Evolutionary conservation across 2,797 vertebrate species (phyloP), one percentile per base, ranked within the genome.

Genomic region (Antrozous pallidus): DNA sequence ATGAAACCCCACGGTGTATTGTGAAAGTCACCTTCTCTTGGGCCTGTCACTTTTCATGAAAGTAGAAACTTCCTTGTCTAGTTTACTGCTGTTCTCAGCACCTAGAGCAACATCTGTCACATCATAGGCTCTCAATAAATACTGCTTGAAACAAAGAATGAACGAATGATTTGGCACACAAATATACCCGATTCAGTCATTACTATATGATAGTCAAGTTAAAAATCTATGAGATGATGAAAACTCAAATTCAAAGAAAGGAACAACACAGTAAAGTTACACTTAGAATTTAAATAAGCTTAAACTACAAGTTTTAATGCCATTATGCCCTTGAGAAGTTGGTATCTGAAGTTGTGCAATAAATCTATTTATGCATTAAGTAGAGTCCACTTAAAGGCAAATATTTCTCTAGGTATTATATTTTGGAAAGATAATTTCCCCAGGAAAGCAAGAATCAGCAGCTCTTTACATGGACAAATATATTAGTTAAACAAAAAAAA

Each of bases 1-100:
- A 54, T 33, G 70, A 73, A 58, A 20, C 13, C 5, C 14, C 11
- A 38, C 16, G 51, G 45, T 9, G 26, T 18, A 45, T 16, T 88
- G 93, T 71, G 71, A 92, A 87, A 85, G 69, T 75, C 12, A 88
- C 6, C 31, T 81, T 67, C 42, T 93, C 38, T 84, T 94, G 61
- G 6, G 56, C 84, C 17, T 82, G 20, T 16, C 20, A 81, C 36
- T 36, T 28, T 70, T 94, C 22, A 18, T 47, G 28, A 75, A 74
- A 38, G 70, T 40, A 42, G 70, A 13, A 13, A 22, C n/a, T n/a
- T 85, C 58, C 42, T 45, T 33, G 17, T 67, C 26, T 90, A 81
- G 79, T 14, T 94, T n/a, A 45, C 1, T 40, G 63, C 18, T 47
- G 8, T 78, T 78, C 38, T 24, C 6, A 73, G 54, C 3, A 51